Evolutionary conservation across 2,113 vertebrate genomes (phyloP).

Genomic region (Phocoena phocoena): DNA sequence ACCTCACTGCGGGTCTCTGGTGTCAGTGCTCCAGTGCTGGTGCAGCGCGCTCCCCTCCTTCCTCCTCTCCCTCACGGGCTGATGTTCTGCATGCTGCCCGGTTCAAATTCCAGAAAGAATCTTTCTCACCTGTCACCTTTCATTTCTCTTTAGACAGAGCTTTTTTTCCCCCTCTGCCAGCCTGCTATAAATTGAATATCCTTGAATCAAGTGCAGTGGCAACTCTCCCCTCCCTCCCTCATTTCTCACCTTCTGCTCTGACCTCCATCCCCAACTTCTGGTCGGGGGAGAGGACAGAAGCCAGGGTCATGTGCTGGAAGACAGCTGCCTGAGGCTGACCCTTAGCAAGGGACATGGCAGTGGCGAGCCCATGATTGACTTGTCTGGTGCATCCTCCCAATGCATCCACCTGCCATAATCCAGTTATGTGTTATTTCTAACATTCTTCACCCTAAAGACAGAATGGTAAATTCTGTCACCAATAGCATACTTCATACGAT

Average conservation of each 20-base stretch:
- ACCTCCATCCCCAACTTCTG: not conserved
- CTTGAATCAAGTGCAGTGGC: not conserved
- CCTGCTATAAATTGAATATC: not conserved
- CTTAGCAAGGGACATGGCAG: not conserved
- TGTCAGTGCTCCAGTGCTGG: no score
- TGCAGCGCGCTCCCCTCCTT: not conserved
- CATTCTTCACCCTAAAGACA: not conserved
- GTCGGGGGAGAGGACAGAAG: not conserved
- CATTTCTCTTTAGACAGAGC: not conserved
- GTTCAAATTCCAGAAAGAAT: not conserved
- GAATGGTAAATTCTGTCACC: not conserved
- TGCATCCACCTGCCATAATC: not conserved
- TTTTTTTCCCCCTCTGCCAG: not conserved
- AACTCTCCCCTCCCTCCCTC: not conserved
- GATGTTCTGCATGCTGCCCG: not conserved
- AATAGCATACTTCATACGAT: not conserved
- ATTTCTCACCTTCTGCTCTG: not conserved
- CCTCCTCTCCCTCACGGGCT: not conserved
- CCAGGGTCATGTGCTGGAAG: not conserved
- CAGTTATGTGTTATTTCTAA: not conserved
- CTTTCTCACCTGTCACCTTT: not conserved
- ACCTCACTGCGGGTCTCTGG: not conserved
- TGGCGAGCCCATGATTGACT: not conserved
- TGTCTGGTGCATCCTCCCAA: not conserved
- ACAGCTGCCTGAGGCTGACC: not conserved